A percentile compares a stretch with the other conserved stretches of the same genome.
phyloP scores from a whole-genome alignment of 2,888 invertebrate species.

The Pseudococcus longispinus region DNA sequence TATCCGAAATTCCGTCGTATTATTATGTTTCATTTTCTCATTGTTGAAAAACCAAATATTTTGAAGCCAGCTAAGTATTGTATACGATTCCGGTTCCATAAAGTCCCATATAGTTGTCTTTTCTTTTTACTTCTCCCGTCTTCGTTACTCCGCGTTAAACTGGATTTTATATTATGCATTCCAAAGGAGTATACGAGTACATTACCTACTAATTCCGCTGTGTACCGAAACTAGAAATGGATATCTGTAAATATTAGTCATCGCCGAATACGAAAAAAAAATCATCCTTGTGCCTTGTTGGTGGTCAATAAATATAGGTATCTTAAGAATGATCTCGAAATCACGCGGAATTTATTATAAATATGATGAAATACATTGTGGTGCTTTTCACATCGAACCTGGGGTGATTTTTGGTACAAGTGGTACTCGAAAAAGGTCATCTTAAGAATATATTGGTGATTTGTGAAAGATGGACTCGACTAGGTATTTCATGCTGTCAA shows the following conservation, averaged over 20 bases:
- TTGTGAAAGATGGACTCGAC: background rate
- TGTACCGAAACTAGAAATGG: conserved; percentile 27
- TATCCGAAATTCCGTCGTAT: conserved; percentile 36
- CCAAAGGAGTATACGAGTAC: background rate
- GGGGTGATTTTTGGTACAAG: background rate
- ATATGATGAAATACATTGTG: background rate
- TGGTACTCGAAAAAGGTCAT: background rate
- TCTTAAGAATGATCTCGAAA: background rate
- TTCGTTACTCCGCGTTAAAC: background rate
- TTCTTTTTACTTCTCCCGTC: background rate
- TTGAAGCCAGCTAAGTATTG: background rate
- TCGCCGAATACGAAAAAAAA: background rate
- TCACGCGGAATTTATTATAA: conserved; percentile 4
- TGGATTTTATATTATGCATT: conserved; percentile 45
- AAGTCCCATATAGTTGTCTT: background rate
- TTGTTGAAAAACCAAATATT: conserved; percentile 37
- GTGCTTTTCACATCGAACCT: background rate
- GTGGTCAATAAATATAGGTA: background rate
- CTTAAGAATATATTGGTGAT: background rate
- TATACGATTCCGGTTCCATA: conserved; percentile 36
- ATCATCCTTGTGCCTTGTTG: background rate
- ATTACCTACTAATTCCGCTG: conserved; percentile 35
- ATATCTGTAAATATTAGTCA: conserved; percentile 35
- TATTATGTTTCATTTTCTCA: conserved; percentile 12
- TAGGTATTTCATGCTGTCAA: conserved; percentile 5